A percentile compares a stretch with the other conserved stretches of the same genome.
Conservation (phyloP, 2,797 vertebrate genomes). For the Nannoperca obscura region DNA sequence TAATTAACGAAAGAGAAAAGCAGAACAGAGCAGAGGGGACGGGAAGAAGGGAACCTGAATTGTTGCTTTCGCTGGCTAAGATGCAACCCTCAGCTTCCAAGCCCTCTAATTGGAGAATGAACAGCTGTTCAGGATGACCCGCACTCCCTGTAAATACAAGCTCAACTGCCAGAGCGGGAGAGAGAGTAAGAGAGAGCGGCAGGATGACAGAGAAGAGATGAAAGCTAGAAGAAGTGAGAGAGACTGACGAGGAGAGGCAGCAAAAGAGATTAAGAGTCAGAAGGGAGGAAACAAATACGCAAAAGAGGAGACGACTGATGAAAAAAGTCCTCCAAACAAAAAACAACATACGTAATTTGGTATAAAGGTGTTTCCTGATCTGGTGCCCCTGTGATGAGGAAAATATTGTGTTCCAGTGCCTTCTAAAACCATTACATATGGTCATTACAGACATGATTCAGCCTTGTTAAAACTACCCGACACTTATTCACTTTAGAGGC, state of each 20-base stretch:
- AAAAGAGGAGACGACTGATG: neutral
- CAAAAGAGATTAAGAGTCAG: conserved; percentile 13
- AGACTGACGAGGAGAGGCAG: conserved; percentile 4
- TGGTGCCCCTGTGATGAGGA: neutral
- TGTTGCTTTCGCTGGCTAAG: conserved; percentile 12
- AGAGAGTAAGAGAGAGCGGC: neutral
- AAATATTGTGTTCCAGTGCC: neutral
- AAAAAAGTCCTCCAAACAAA: neutral
- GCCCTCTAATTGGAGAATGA: conserved; percentile 61
- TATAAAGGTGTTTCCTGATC: too few species aligned
- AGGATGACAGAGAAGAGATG: conserved; percentile 7
- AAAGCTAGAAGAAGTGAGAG: neutral
- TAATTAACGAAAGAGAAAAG: conserved; percentile 18
- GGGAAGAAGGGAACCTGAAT: neutral
- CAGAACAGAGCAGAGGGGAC: neutral
- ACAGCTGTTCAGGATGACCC: conserved; percentile 71
- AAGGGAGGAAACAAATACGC: neutral
- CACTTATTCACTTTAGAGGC: neutral
- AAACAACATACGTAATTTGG: neutral
- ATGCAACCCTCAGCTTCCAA: conserved; percentile 38
- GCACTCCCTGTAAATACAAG: conserved; percentile 13
- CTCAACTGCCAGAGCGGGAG: conserved; percentile 1
- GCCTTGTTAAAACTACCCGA: neutral
- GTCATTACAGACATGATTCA: neutral
- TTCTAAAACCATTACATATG: neutral